phyloP scores from a whole-genome alignment of 2,888 invertebrate species.

The Trachelus iudaicus region DNA sequence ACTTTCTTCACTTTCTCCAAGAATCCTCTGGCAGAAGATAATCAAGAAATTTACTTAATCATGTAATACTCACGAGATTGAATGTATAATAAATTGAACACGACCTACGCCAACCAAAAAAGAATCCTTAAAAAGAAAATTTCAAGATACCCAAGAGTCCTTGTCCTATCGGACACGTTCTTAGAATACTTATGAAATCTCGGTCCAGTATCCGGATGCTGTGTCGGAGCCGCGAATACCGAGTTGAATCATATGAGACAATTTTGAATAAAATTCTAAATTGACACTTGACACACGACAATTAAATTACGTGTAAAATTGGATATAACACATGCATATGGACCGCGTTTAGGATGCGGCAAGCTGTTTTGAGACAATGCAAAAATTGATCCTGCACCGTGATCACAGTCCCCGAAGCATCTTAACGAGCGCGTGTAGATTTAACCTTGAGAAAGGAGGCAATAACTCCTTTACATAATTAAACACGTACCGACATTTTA shows the following conservation, averaged over 20 bases:
- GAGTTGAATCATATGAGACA: background rate
- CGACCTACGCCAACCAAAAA: background rate
- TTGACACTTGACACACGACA: too few species aligned
- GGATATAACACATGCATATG: background rate
- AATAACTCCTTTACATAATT: background rate
- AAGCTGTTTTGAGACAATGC: background rate
- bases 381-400: background rate
- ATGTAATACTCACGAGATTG: background rate
- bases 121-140: background rate
- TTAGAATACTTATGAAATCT: too few species aligned
- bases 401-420: background rate
- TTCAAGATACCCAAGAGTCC: background rate
- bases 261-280: too few species aligned
- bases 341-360: background rate
- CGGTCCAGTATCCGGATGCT: too few species aligned
- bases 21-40: background rate
- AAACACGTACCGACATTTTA: background rate
- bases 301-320: too few species aligned
- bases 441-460: background rate
- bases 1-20: background rate
- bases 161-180: too few species aligned
- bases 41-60: background rate
- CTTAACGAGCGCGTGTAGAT: background rate
- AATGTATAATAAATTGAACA: background rate
- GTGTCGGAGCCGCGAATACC: background rate